phyloP scores from a whole-genome alignment of 1,140 invertebrate species.

The Lethrus apterus region DNA sequence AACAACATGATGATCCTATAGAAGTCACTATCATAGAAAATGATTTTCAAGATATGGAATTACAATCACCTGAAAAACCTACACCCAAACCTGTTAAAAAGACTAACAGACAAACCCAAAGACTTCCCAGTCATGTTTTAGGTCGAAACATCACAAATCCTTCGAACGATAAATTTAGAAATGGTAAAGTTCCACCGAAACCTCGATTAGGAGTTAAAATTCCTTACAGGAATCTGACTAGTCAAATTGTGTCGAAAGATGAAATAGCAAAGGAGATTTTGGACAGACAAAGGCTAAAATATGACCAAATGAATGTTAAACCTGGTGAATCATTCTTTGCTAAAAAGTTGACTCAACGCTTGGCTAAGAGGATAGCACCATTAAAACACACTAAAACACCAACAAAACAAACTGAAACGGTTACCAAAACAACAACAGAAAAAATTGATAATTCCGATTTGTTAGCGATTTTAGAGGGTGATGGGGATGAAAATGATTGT shows the following conservation, averaged over 20 bases:
- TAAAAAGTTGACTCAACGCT: slow-evolving; percentile 34
- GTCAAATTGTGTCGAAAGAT: slow-evolving; percentile 43
- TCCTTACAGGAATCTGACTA: slow-evolving; percentile 42
- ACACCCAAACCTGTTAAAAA: background rate
- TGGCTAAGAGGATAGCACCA: slow-evolving; percentile 36
- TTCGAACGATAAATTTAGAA: slow-evolving; percentile 11
- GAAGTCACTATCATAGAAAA: background rate
- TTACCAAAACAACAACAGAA: slow-evolving; percentile 6
- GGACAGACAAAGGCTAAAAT: slow-evolving; percentile 33
- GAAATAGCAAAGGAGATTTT: slow-evolving; percentile 45
- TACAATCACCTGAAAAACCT: background rate
- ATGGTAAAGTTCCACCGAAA: slow-evolving; percentile 32
- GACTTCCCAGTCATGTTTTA: slow-evolving; percentile 14
- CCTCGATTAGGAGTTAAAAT: slow-evolving; percentile 43
- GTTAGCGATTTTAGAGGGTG: slow-evolving; percentile 38
- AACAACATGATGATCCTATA: background rate
- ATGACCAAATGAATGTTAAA: slow-evolving; percentile 21
- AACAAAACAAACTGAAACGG: background rate
- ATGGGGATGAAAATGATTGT: slow-evolving; percentile 22
- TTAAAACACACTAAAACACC: background rate
- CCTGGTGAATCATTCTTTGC: slow-evolving; percentile 33
- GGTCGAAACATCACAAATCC: slow-evolving; percentile 11
- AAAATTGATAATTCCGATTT: slow-evolving; percentile 35
- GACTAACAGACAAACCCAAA: background rate
- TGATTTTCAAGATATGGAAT: background rate